Evolutionary conservation across 2,797 vertebrate species (phyloP).

Genomic region (Okamejei kenojei): DNA sequence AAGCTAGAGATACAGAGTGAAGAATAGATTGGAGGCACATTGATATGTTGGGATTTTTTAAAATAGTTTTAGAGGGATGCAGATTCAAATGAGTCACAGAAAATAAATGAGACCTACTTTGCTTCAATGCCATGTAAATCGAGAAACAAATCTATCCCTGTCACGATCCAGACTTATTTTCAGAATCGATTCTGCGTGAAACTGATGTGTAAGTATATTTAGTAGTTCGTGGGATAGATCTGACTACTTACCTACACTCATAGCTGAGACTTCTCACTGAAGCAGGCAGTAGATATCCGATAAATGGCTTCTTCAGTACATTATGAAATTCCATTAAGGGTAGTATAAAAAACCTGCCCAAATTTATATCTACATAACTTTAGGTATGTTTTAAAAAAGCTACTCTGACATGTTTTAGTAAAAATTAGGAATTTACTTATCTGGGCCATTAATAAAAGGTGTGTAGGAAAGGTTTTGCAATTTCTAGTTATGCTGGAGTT

Average conservation of each 20-base stretch:
- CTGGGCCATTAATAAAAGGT: not conserved
- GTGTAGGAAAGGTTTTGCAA: not conserved
- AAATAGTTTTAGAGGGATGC: no score
- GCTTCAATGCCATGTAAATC: no score
- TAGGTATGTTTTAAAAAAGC: not conserved
- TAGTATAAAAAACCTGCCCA: not conserved
- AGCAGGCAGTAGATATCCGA: not conserved
- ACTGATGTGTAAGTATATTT: no score
- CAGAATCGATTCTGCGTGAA: no score
- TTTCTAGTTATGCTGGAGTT: not conserved
- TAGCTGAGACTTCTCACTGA: not conserved
- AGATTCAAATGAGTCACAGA: not conserved
- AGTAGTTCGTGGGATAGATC: not conserved
- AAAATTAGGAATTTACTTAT: not conserved
- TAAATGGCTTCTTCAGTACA: not conserved
- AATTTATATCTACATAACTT: not conserved
- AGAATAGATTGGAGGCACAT: not conserved
- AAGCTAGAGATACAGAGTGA: not conserved
- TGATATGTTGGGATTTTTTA: not conserved
- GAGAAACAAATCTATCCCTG: no score
- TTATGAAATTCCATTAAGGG: not conserved
- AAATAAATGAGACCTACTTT: not conserved
- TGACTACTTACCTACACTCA: not conserved
- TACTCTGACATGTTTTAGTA: not conserved
- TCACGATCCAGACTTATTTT: no score